Conservation (phyloP, 2,797 vertebrate species). For the Vespertilio murinus region DNA sequence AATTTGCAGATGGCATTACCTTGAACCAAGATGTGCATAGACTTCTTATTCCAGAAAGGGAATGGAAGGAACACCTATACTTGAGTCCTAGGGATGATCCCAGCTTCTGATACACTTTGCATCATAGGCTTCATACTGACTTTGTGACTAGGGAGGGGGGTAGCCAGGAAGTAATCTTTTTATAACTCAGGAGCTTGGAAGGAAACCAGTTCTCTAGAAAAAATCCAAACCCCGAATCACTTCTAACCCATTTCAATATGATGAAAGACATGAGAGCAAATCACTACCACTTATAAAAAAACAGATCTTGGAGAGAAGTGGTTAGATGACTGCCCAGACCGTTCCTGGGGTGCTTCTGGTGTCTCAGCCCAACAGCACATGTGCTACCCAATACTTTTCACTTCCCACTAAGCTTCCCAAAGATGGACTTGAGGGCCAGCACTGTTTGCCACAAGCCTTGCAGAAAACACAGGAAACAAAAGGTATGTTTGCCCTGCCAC, state of each 20-base stretch:
- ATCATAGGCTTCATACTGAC: not conserved
- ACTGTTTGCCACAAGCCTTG: not conserved
- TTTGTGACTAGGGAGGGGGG: not conserved
- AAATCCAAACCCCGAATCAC: not conserved
- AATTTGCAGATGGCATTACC: not conserved
- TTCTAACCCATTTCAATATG: not conserved
- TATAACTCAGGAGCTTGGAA: not conserved
- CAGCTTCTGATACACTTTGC: not conserved
- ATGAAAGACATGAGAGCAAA: not conserved
- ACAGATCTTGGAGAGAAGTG: not conserved
- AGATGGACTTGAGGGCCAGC: not conserved
- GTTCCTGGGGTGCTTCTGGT: not conserved
- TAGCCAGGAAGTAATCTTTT: not conserved
- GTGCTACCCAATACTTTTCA: not conserved
- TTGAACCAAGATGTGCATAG: not conserved
- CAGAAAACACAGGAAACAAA: not conserved
- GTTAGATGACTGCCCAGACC: not conserved
- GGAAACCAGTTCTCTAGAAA: constrained; percentile 11
- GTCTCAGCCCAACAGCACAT: not conserved
- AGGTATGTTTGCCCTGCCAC: not conserved
- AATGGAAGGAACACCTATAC: not conserved
- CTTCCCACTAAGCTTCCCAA: not conserved
- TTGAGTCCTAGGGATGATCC: not conserved
- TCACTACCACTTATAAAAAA: not conserved
- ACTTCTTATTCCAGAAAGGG: not conserved